Conservation (phyloP, 2,113 vertebrate genomes). For the Galbula dea region DNA sequence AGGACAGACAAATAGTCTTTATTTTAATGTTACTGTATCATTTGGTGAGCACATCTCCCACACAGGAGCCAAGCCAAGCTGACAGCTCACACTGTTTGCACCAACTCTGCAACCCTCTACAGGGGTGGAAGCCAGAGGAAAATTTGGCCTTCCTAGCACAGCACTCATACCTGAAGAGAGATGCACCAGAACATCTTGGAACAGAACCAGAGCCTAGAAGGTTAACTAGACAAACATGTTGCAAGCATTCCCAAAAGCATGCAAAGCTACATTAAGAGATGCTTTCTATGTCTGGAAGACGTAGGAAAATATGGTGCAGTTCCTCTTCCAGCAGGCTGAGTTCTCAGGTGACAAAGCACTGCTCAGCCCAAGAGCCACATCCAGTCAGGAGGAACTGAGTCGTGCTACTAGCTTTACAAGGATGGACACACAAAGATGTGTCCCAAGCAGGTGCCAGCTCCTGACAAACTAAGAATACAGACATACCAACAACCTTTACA, state of each 20-base stretch:
- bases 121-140: background rate
- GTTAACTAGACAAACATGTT: background rate
- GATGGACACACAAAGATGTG: background rate
- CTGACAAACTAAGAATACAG: background rate
- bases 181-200: rapidly evolving
- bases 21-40: background rate
- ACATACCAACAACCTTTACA: background rate
- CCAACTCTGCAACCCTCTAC: background rate
- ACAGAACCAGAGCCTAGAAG: background rate
- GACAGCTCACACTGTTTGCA: background rate
- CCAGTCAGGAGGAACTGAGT: rapidly evolving
- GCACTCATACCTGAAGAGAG: background rate
- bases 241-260: background rate
- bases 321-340: background rate
- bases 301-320: rapidly evolving
- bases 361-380: rapidly evolving
- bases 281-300: background rate
- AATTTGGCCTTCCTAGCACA: background rate
- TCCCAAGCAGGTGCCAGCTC: background rate
- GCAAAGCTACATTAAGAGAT: background rate
- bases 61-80: background rate
- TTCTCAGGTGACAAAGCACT: background rate
- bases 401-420: background rate
- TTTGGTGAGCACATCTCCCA: background rate
- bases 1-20: background rate